Evolutionary conservation across 2,888 invertebrate species (phyloP).

Genomic region (Leptarthrus brevirostris): DNA sequence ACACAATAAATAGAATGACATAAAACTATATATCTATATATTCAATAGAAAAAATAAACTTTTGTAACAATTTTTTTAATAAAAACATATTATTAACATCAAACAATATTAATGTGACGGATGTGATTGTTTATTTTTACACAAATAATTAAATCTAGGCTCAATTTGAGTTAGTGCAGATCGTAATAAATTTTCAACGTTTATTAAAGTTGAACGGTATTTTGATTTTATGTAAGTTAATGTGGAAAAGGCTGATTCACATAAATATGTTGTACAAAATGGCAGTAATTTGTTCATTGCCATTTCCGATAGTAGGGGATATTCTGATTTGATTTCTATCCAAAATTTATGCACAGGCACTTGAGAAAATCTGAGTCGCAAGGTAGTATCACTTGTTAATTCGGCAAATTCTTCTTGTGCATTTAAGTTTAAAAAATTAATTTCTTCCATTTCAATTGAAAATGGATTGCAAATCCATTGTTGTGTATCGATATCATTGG

Average conservation of each 20-base stretch:
- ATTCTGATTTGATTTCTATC: slow-evolving; percentile 13
- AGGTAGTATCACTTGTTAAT: slow-evolving; percentile 4
- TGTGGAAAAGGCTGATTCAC: slow-evolving; percentile 4
- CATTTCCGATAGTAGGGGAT: slow-evolving; percentile 9
- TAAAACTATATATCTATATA: too few relatives aligned
- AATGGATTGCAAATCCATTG: slow-evolving; percentile 10
- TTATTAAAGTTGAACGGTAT: slow-evolving; percentile 20
- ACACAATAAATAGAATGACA: too few relatives aligned
- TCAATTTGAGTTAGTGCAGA: slow-evolving; percentile 9
- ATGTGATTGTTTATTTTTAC: slow-evolving; percentile 13
- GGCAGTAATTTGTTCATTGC: neutral
- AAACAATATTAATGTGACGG: slow-evolving; percentile 3
- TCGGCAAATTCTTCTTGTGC: slow-evolving; percentile 21
- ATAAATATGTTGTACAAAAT: slow-evolving; percentile 25
- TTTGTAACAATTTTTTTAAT: too few relatives aligned
- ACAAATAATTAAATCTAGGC: slow-evolving; percentile 20
- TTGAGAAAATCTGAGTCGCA: slow-evolving; percentile 5
- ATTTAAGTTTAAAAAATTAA: neutral
- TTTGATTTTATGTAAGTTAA: slow-evolving; percentile 22
- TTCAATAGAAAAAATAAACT: too few relatives aligned
- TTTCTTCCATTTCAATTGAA: neutral
- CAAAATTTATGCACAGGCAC: slow-evolving; percentile 1
- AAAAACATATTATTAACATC: neutral
- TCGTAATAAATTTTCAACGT: slow-evolving; percentile 13
- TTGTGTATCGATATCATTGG: slow-evolving; percentile 4